Percentiles rank a stretch among this genome's conserved stretches.
Evolutionary conservation across 2,888 invertebrate genomes (phyloP).

Genomic region (Cheilosia soror): DNA sequence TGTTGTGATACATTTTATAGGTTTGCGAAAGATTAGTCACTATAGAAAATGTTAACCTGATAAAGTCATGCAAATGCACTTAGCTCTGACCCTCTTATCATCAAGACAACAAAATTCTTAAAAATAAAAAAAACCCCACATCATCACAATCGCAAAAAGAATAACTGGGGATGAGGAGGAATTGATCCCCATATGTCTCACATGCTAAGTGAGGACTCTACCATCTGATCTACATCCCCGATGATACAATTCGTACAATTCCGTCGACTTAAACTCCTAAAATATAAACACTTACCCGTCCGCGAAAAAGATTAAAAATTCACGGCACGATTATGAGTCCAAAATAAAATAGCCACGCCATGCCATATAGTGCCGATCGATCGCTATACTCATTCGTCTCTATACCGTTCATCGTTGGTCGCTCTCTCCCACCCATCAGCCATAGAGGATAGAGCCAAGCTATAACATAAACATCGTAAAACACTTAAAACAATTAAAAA

Average conservation of each 20-base stretch:
- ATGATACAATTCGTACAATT: constrained; percentile 14
- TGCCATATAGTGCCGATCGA: constrained; percentile 9
- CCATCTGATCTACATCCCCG: constrained; percentile 74
- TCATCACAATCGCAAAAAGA: constrained; percentile 22
- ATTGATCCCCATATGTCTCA: constrained; percentile 66
- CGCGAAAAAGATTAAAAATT: constrained; percentile 36
- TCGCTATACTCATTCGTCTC: neutral
- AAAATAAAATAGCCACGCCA: constrained; percentile 39
- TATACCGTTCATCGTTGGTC: neutral
- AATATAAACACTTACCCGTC: constrained; percentile 23
- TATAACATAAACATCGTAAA: constrained; percentile 77
- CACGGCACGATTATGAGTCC: constrained; percentile 38
- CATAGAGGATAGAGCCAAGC: neutral
- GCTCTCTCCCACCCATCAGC: too few species aligned
- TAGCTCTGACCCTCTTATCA: neutral
- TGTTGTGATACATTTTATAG: too few species aligned
- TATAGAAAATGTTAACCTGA: too few species aligned
- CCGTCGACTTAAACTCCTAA: constrained; percentile 6
- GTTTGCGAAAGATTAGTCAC: too few species aligned
- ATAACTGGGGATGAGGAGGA: constrained; percentile 58
- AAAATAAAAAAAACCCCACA: neutral
- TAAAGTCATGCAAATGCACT: too few species aligned
- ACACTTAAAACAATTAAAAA: constrained; percentile 83
- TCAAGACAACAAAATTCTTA: neutral
- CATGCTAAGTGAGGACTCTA: constrained; percentile 70